Conservation (phyloP, 2,888 invertebrate genomes). For the Molorchus minor region DNA sequence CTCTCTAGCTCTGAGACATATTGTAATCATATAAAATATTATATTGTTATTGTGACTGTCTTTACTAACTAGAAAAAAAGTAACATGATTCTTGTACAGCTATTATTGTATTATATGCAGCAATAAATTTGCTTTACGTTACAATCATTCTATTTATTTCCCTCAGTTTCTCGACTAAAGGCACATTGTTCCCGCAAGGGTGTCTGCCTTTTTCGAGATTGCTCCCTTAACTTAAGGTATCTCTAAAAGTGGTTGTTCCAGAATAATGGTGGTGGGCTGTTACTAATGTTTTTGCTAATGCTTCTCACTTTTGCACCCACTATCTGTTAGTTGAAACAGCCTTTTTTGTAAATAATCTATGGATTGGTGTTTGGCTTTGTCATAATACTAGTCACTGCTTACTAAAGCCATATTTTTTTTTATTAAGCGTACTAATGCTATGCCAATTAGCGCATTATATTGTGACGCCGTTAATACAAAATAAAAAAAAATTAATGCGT, state of each 20-base stretch:
- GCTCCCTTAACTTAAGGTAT: constrained; percentile 35
- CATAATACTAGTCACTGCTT: constrained; percentile 22
- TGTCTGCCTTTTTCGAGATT: constrained; percentile 20
- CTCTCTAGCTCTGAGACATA: not conserved
- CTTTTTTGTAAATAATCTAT: constrained; percentile 48
- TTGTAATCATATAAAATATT: constrained; percentile 34
- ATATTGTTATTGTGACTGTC: constrained; percentile 51
- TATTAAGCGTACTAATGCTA: no score
- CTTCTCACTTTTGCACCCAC: constrained; percentile 48
- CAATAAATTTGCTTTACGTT: constrained; percentile 63
- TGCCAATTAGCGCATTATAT: no score
- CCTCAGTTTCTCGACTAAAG: constrained; percentile 30
- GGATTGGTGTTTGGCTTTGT: constrained; percentile 11
- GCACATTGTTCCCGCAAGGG: constrained; percentile 30
- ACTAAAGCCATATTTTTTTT: no score
- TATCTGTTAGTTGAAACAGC: constrained; percentile 56
- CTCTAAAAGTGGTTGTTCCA: constrained; percentile 64
- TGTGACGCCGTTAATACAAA: no score
- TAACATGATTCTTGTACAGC: constrained; percentile 51
- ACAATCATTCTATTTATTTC: constrained; percentile 48
- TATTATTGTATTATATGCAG: constrained; percentile 57
- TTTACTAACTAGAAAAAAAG: constrained; percentile 45
- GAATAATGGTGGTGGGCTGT: constrained; percentile 57
- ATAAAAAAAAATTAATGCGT: no score
- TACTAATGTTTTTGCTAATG: constrained; percentile 19